These are phyloP conservation scores for Ormyrus pomaceus DNA, from an alignment of 2,888 invertebrate species.

Conservation along the genomic window DNA sequence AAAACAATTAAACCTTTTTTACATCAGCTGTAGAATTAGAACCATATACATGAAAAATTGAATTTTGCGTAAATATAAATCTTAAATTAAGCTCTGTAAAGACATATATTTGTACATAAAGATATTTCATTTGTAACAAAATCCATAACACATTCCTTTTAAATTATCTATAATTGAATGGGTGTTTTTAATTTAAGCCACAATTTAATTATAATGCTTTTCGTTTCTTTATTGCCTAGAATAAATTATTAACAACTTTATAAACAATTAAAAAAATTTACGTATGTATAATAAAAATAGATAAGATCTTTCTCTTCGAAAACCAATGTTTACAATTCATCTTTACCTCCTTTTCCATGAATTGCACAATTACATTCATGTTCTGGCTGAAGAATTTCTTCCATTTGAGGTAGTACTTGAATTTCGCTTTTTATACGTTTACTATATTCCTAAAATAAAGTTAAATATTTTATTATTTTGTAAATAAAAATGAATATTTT, in stretches of 20 bases:
- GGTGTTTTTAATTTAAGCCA: conserved; percentile 25
- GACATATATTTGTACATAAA: conserved; percentile 8
- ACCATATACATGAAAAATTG: not conserved
- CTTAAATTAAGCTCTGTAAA: not conserved
- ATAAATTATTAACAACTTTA: conserved; percentile 37
- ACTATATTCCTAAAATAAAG: conserved; percentile 82
- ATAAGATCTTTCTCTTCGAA: conserved; percentile 44
- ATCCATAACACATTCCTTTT: conserved; percentile 47
- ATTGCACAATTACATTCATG: conserved; percentile 72
- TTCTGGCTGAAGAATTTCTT: conserved; percentile 78
- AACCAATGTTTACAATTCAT: conserved; percentile 73
- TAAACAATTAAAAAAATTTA: conserved; percentile 41
- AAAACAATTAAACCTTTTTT: not conserved
- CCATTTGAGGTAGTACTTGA: conserved; percentile 80
- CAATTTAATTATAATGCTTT: conserved; percentile 19
- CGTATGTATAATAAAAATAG: conserved; percentile 49
- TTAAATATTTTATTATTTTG: conserved; percentile 3
- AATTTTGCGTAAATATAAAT: not conserved
- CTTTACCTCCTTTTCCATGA: conserved; percentile 64
- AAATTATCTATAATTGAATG: conserved; percentile 28
- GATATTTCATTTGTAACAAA: conserved; percentile 40
- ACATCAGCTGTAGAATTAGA: not conserved
- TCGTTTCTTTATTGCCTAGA: conserved; percentile 8
- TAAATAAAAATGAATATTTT: conserved; percentile 7
- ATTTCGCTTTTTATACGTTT: conserved; percentile 80